Evolutionary conservation across 2,113 vertebrate genomes (phyloP), one percentile per base, ranked within the genome.

Genomic region (Globicephala melas): DNA sequence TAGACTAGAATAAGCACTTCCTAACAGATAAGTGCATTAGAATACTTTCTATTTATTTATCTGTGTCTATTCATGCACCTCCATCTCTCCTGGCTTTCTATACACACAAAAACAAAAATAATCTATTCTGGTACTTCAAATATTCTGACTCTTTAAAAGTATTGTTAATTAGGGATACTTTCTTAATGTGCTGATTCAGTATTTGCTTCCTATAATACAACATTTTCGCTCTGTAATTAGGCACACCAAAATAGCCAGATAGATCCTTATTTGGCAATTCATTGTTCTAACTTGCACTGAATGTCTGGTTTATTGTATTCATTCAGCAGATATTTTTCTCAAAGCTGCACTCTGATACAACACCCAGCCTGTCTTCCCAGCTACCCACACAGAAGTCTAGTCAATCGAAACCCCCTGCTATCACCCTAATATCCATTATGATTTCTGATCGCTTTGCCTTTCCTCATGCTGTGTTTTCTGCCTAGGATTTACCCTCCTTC

Each of bases 191-290:
- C 92, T 96, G 77, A 89, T 87, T 96, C 80, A 70, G 83, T 92
- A 33, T 92, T 91, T 96, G 91, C 94, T 94, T 97, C 80, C 92
- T 91, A 26, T 96, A 84, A 96, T 92, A 38, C 15, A 87, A 83
- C 62, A 76, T 76, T 91, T 96, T 71, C 11, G 11, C 84, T 87
- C 88, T 94, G 74, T 97, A 96, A 97, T 96, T 97, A 97, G 88
- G 77, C 77, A 65, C 76, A 84, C 94, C 74, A 89, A 90, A 97
- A 95, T 95, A 98, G 94, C 96, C 92, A 68, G 79, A 80, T 96
- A 74, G 68, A 71, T 83, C 80, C 63, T 77, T 96, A 21, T 76
- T 96, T 92, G 63, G 93, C 95, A 90, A 31, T 65, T 79, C 36
- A 71, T 96, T 97, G 95, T 90, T 96, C 73, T 36, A 7, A 94